Percentiles rank a stretch among this genome's conserved stretches.
Evolutionary conservation across 1,140 invertebrate genomes (phyloP).

Genomic region (Rhysida immarginata): DNA sequence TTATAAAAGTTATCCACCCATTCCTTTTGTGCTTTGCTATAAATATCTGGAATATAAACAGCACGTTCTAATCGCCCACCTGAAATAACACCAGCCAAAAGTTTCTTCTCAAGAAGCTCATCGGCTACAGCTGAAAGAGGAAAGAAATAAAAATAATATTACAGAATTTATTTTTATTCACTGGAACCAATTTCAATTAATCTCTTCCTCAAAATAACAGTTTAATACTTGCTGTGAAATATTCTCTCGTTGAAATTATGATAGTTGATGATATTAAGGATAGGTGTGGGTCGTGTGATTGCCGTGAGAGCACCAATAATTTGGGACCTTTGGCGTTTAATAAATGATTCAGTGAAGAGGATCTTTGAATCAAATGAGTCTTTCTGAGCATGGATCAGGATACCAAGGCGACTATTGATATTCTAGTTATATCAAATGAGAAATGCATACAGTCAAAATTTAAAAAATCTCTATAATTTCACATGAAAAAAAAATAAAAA

Average conservation of each 20-base stretch:
- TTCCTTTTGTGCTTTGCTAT: conserved; percentile 68
- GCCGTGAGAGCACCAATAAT: conserved; percentile 72
- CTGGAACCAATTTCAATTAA: too few relatives aligned
- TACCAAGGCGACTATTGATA: conserved; percentile 57
- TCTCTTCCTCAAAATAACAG: too few relatives aligned
- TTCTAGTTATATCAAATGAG: too few relatives aligned
- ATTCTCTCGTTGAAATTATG: conserved; percentile 67
- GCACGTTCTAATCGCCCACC: conserved; percentile 51
- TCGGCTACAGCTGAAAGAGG: conserved; percentile 41
- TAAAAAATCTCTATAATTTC: too few relatives aligned
- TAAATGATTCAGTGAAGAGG: conserved; percentile 79
- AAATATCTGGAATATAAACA: conserved; percentile 75
- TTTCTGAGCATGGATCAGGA: conserved; percentile 62
- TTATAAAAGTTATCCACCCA: conserved; percentile 85
- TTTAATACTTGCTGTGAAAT: conserved; percentile 49
- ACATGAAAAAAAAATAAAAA: too few relatives aligned
- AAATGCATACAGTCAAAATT: too few relatives aligned
- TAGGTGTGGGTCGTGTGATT: conserved; percentile 66
- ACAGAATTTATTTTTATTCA: background rate
- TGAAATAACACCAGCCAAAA: conserved; percentile 58
- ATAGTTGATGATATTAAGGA: conserved; percentile 61
- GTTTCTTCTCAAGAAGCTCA: conserved; percentile 45
- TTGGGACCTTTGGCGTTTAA: conserved; percentile 65
- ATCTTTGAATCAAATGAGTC: conserved; percentile 63
- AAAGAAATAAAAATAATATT: background rate